Evolutionary conservation across 2,888 invertebrate genomes (phyloP).

Genomic region (Melanostoma mellinum): DNA sequence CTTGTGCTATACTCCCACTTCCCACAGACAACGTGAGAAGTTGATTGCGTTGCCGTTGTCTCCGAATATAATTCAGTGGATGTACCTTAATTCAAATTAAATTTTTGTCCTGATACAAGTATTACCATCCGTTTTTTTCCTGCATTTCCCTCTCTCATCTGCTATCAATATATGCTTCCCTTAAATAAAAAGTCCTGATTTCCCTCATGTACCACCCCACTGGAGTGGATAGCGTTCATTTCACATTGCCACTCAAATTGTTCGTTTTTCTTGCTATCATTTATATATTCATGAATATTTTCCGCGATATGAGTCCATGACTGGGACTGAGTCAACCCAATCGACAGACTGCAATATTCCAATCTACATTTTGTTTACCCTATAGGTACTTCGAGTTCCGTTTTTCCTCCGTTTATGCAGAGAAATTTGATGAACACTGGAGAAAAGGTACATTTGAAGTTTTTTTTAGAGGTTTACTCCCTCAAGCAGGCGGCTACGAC

Average conservation of each 20-base stretch:
- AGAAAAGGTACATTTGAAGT: neutral
- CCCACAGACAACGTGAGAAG: slow-evolving; percentile 14
- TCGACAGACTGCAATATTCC: slow-evolving; percentile 33
- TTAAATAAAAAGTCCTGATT: slow-evolving; percentile 5
- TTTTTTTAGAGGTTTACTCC: slow-evolving; percentile 2
- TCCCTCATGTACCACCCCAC: slow-evolving; percentile 6
- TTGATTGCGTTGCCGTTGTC: slow-evolving; percentile 23
- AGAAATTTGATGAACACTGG: slow-evolving; percentile 25
- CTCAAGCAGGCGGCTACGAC: slow-evolving; percentile 8
- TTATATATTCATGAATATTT: slow-evolving; percentile 28
- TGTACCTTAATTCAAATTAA: slow-evolving; percentile 44
- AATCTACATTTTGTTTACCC: slow-evolving; percentile 42
- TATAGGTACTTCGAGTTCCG: slow-evolving; percentile 39
- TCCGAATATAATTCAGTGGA: slow-evolving; percentile 21
- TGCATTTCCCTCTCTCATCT: slow-evolving; percentile 11
- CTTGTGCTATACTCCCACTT: slow-evolving; percentile 2
- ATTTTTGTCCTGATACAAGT: slow-evolving; percentile 17
- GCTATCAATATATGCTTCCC: slow-evolving; percentile 15
- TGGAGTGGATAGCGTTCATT: neutral
- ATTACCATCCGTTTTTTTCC: neutral
- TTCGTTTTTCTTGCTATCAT: slow-evolving; percentile 16
- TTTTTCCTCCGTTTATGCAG: slow-evolving; percentile 29
- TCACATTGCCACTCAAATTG: slow-evolving; percentile 20
- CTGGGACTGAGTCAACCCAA: neutral
- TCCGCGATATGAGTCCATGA: slow-evolving; percentile 1